Percentiles rank a stretch among this genome's conserved stretches.
These are phyloP conservation scores for Agrochola litura DNA, from an alignment of 2,888 invertebrate species.

Conservation along the genomic window DNA sequence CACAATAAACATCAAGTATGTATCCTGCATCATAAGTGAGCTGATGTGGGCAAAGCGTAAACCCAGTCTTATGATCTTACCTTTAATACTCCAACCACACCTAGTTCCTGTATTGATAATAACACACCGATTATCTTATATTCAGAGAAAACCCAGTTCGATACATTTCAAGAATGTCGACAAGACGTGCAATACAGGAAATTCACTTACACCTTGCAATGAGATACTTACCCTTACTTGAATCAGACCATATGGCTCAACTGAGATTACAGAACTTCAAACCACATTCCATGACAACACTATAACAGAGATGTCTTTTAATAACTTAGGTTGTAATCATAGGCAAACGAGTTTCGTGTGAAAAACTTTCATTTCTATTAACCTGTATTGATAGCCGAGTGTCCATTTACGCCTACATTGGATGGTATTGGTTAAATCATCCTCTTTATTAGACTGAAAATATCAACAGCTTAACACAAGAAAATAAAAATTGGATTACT, in stretches of 20 bases:
- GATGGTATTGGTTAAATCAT: background rate
- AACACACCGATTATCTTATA: background rate
- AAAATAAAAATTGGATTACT: background rate
- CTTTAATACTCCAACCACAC: background rate
- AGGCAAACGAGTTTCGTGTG: background rate
- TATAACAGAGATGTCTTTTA: background rate
- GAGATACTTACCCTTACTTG: constrained; percentile 38
- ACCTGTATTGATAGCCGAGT: background rate
- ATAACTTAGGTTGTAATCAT: constrained; percentile 16
- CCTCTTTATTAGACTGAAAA: background rate
- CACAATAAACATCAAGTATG: background rate
- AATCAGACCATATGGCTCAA: constrained; percentile 26
- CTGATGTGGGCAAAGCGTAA: background rate
- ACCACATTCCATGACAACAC: constrained; percentile 28
- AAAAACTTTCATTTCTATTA: background rate
- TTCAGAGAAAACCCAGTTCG: constrained; percentile 19
- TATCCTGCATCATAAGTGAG: background rate
- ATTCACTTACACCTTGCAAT: constrained; percentile 48
- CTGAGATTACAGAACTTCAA: constrained; percentile 22
- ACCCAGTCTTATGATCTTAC: background rate
- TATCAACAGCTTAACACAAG: background rate
- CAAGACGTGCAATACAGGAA: constrained; percentile 58
- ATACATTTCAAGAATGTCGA: constrained; percentile 38
- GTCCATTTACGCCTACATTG: background rate
- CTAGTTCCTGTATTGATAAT: constrained; percentile 40